Base-by-base conservation (phyloP, 2,888 invertebrate genomes). In the Alsophila aescularia region DNA sequence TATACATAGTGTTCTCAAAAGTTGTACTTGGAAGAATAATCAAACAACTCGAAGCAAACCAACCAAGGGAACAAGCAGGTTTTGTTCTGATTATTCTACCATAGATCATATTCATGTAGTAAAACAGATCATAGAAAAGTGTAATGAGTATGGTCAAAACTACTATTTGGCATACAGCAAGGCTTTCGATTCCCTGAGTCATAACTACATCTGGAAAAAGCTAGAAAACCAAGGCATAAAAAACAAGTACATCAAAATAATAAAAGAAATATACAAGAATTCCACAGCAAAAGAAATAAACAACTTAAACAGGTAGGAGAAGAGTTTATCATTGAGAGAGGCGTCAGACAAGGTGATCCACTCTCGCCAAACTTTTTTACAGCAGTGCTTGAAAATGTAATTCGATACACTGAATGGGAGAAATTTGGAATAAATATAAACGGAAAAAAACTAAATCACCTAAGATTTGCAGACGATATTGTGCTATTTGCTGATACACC, bases 161-260 rank as follows among this genome's bases (percentile, higher is more conserved):
- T 52, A 53, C 6, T 68, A 62, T 31, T 2, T 64, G 10, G 62
- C 49, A 0, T 67, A 67, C 15, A 60, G 49, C 12, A 71, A 69
- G 16, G 67, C 67, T 0, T 69, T 67, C 15, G 64, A 67, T 14
- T 49, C 62, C 0, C 9, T 68, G 8, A 43, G 51, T 24, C 66
- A 68, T 32, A 16, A 21, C 0, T 53, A 43, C 9, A 63, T 69
- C 0, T 69, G 64, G 61, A 37, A 61, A 34, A 45, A 63, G 8
- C 34, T 70, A 24, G 7, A 45, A 16, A 15, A n/a, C 0, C 67
- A 67, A 47, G 65, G 65, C 1, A 24, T 67, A 6, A n/a, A 59
- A 14, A 7, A 21, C 5, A 66, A 60, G 51, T 67, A 68, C 42
- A 66, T 64, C 39, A 18, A 40, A 14, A 53, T 68, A 6, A 18